A percentile compares a stretch with the other conserved stretches of the same genome.
These are phyloP conservation scores for Aleadryas rufinucha DNA, from an alignment of 2,113 vertebrate species.

Conservation along the genomic window DNA sequence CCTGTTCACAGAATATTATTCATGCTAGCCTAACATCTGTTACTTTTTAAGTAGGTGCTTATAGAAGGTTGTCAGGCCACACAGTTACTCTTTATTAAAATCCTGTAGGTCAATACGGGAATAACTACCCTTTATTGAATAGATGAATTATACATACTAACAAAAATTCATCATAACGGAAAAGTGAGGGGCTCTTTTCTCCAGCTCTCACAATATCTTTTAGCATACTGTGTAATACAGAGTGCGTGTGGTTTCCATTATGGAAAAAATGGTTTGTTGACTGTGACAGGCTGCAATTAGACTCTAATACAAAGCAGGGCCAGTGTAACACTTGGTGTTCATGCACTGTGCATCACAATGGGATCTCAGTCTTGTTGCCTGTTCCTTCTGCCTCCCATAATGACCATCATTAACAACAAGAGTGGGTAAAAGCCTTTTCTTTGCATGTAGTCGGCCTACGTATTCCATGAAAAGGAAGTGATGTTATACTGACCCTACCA, in stretches of 20 bases:
- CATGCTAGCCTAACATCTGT: background rate
- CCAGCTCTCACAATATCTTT: background rate
- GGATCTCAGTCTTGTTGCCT: background rate
- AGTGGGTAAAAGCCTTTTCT: background rate
- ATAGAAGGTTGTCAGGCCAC: background rate
- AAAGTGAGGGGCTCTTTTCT: background rate
- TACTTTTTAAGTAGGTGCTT: background rate
- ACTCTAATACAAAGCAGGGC: background rate
- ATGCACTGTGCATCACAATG: background rate
- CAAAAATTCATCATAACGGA: background rate
- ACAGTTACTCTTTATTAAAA: slow-evolving; percentile 5
- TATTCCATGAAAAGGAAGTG: background rate
- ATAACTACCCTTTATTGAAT: background rate
- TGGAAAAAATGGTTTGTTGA: background rate
- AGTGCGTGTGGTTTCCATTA: background rate
- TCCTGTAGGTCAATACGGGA: background rate
- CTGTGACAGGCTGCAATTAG: slow-evolving; percentile 21
- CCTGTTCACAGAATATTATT: background rate
- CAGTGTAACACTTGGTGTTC: background rate
- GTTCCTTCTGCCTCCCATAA: background rate
- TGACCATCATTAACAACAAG: background rate
- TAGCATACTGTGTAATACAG: background rate
- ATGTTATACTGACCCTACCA: background rate
- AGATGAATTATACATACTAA: background rate
- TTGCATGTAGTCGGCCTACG: background rate